phyloP scores from a whole-genome alignment of 2,888 invertebrate genomes.

The Nemoura dubitans region DNA sequence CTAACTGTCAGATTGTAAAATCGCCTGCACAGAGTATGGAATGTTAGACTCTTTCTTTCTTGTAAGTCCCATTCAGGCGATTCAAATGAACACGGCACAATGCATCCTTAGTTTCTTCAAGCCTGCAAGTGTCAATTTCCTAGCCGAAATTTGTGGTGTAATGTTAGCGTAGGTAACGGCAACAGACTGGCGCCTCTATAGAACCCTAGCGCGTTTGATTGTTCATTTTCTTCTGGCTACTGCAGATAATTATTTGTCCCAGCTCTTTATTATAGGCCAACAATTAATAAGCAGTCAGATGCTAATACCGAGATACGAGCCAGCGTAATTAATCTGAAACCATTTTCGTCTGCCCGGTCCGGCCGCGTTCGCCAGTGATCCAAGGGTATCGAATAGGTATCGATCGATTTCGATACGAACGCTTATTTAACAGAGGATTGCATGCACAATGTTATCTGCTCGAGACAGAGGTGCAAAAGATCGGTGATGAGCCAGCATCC shows the following conservation, averaged over 20 bases:
- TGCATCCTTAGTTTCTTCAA: neutral
- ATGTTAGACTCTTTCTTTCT: neutral
- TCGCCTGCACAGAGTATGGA: neutral
- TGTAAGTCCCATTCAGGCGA: neutral
- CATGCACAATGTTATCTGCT: neutral
- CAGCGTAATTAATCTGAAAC: neutral
- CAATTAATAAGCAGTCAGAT: neutral
- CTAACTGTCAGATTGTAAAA: constrained; percentile 12
- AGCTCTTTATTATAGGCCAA: neutral
- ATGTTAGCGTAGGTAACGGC: neutral
- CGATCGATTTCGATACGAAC: neutral
- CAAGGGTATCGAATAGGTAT: neutral
- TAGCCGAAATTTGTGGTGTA: neutral
- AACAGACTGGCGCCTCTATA: neutral
- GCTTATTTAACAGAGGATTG: neutral
- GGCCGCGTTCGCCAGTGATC: neutral
- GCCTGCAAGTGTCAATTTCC: neutral
- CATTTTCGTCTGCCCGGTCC: neutral
- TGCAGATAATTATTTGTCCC: neutral
- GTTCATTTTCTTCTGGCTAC: neutral
- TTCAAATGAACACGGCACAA: neutral
- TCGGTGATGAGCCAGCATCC: neutral
- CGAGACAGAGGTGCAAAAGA: neutral
- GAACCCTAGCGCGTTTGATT: neutral
- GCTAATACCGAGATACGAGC: neutral